phyloP scores from a whole-genome alignment of 2,888 invertebrate genomes.

The Phorcus lineatus region DNA sequence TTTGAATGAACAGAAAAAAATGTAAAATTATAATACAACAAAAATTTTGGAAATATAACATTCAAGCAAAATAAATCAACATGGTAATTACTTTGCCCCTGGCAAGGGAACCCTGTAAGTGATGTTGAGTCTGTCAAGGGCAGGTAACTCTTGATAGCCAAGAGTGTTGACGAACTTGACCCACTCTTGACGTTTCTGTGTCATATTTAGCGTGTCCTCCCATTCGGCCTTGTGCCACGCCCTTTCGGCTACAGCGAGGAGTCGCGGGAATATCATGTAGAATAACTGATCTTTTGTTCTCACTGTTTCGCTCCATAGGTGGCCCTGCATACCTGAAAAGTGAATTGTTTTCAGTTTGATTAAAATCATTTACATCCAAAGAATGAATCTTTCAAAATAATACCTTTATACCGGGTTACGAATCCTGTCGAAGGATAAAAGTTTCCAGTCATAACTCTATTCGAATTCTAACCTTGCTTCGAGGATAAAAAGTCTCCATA shows the following conservation, averaged over 20 bases:
- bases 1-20: too few relatives aligned
- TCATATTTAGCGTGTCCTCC: conserved; percentile 48
- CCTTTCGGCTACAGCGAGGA: conserved; percentile 68
- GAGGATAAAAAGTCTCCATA: too few relatives aligned
- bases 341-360: neutral
- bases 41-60: too few relatives aligned
- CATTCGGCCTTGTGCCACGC: conserved; percentile 69
- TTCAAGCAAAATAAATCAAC: too few relatives aligned
- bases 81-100: conserved; percentile 49
- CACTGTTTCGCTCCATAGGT: conserved; percentile 66
- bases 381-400: too few relatives aligned
- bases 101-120: conserved; percentile 61
- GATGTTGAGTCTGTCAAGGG: conserved; percentile 53
- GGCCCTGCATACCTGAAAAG: conserved; percentile 66
- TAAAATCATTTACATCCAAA: too few relatives aligned
- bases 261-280: conserved; percentile 61
- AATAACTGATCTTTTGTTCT: conserved; percentile 51
- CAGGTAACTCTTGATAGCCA: conserved; percentile 53
- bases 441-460: too few relatives aligned
- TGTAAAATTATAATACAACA: neutral
- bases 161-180: conserved; percentile 54
- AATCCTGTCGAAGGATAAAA: too few relatives aligned
- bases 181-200: conserved; percentile 51
- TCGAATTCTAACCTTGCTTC: too few relatives aligned
- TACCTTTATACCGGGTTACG: too few relatives aligned